Evolutionary conservation across 2,888 invertebrate species (phyloP).

Genomic region (Spilosoma lubricipeda): DNA sequence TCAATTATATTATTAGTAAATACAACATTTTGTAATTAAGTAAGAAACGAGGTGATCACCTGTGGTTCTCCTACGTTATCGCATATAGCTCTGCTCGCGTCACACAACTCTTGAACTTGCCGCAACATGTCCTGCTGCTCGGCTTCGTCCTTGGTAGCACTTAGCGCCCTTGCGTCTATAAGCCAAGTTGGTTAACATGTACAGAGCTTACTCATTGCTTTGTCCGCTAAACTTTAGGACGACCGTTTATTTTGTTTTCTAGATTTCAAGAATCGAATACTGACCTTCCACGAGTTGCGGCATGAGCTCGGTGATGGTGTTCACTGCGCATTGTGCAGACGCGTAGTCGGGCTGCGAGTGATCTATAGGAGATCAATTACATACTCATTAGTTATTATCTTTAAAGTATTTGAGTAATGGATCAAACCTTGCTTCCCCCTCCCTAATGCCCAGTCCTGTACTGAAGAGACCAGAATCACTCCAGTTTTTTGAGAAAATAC

Average conservation of each 20-base stretch:
- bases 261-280: not conserved
- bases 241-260: too few relatives aligned
- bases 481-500: too few relatives aligned
- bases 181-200: too few relatives aligned
- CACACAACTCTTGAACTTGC: conserved; percentile 31
- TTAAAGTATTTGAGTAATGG: too few relatives aligned
- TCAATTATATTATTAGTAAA: not conserved
- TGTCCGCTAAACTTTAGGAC: too few relatives aligned
- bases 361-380: not conserved
- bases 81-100: conserved; percentile 31
- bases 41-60: conserved; percentile 13
- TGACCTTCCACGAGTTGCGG: conserved; percentile 39
- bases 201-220: too few relatives aligned
- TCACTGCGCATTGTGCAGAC: conserved; percentile 40
- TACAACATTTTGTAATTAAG: not conserved
- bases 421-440: conserved; percentile 16
- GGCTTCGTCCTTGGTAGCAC: conserved; percentile 14
- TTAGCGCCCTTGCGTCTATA: conserved; percentile 10
- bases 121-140: conserved; percentile 19
- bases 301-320: conserved; percentile 33
- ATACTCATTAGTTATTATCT: not conserved
- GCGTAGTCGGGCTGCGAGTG: conserved; percentile 44
- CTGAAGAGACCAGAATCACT: too few relatives aligned
- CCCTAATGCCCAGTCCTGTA: too few relatives aligned
- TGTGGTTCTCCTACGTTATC: conserved; percentile 24